A percentile compares a stretch with the other conserved stretches of the same genome.
These are phyloP conservation scores for Saccopteryx leptura DNA, from an alignment of 2,113 vertebrate genomes.

Conservation along the genomic window DNA sequence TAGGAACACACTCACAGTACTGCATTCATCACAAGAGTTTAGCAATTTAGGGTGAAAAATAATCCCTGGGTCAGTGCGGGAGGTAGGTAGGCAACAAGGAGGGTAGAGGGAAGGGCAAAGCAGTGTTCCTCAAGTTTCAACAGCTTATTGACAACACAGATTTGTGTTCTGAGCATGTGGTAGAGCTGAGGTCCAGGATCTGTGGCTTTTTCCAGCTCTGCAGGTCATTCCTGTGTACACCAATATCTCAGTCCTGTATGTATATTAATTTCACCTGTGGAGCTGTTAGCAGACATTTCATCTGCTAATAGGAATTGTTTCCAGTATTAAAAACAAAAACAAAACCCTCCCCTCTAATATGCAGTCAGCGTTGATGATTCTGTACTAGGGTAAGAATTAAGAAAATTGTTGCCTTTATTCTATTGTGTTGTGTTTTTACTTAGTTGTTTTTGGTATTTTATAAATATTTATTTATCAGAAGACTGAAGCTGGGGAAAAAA, in stretches of 20 bases:
- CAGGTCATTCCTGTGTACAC: background rate
- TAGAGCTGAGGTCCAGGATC: background rate
- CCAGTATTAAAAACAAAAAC: background rate
- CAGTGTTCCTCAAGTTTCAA: background rate
- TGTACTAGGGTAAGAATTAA: background rate
- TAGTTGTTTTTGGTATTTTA: background rate
- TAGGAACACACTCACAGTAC: background rate
- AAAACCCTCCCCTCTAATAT: background rate
- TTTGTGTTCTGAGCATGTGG: background rate
- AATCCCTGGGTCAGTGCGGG: background rate
- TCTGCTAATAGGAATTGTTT: background rate
- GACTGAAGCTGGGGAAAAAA: background rate
- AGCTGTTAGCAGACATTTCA: background rate
- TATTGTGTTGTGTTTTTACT: background rate
- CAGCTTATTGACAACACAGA: background rate
- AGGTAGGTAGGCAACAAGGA: background rate
- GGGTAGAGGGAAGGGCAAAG: background rate
- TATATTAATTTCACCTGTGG: background rate
- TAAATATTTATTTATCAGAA: slow-evolving; percentile 11
- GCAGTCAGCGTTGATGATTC: background rate
- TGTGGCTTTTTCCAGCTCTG: background rate
- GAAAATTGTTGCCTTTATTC: background rate
- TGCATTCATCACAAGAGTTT: background rate
- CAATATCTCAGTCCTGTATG: background rate
- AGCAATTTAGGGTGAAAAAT: background rate